Evolutionary conservation across 1,140 invertebrate species (phyloP).

Genomic region (Thrips palmi): DNA sequence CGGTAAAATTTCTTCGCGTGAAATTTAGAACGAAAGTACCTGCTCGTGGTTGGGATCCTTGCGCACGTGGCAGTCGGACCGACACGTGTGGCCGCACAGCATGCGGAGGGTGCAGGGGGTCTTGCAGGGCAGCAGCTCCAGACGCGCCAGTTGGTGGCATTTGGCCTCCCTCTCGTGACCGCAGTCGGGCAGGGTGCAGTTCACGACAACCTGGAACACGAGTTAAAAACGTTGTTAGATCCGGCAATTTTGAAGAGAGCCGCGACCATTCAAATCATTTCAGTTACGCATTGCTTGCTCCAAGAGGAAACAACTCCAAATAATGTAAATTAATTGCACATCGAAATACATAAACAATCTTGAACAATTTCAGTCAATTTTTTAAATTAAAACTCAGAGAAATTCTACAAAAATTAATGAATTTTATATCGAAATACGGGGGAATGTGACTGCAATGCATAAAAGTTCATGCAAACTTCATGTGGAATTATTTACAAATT

Average conservation of each 20-base stretch:
- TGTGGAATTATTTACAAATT: too few relatives aligned
- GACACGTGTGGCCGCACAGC: slow-evolving; percentile 17
- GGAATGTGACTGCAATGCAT: too few relatives aligned
- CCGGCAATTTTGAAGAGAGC: slow-evolving; percentile 22
- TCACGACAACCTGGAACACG: slow-evolving; percentile 17
- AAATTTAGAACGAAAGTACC: slow-evolving; percentile 3
- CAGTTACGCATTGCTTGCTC: too few relatives aligned
- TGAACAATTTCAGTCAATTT: too few relatives aligned
- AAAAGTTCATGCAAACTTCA: too few relatives aligned
- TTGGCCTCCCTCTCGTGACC: slow-evolving; percentile 21
- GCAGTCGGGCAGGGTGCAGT: too few relatives aligned
- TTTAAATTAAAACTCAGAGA: too few relatives aligned
- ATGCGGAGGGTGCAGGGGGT: slow-evolving; percentile 9
- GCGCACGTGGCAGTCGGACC: slow-evolving; percentile 12
- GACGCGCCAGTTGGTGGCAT: slow-evolving; percentile 7
- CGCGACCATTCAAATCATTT: slow-evolving; percentile 17
- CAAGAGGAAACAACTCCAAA: too few relatives aligned
- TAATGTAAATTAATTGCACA: too few relatives aligned
- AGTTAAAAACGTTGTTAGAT: slow-evolving; percentile 21
- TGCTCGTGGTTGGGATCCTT: slow-evolving; percentile 14
- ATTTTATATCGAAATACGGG: too few relatives aligned
- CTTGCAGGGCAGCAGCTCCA: slow-evolving; percentile 7
- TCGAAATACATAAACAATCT: too few relatives aligned
- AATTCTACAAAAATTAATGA: too few relatives aligned
- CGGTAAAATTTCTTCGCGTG: neutral